Base-by-base conservation (phyloP, 2,797 vertebrate genomes). In the Pantherophis alleghaniensis region DNA sequence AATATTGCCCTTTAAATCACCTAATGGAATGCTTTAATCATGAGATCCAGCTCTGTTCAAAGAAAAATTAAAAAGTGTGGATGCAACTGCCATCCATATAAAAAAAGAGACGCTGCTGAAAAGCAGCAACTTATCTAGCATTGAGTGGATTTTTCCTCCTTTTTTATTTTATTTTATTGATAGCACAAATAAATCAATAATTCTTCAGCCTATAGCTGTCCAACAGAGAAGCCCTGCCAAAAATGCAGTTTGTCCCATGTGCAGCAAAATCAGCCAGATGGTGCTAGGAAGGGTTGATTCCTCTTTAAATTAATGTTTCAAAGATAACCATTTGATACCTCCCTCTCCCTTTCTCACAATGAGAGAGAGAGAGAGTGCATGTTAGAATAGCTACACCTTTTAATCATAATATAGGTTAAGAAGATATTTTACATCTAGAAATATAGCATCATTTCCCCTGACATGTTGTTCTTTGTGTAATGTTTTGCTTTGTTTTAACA, bases 271-370 rank as follows among this genome's bases (percentile, higher is more conserved):
- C 28, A 79, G 90, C 42, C 89, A 91, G 92, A 90, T 91, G 63
- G 61, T 88, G 28, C 63, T n/a, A n/a, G 56, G 53, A 47, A 88
- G 42, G 42, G 63, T 26, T 87, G n/a, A 87, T 91, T 91, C 87
- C 89, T 26, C 55, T 86, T 90, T 93, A 57, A 37, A 90, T 90
- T 87, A 93, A 91, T 37, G 90, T 91, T 93, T 91, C 61, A 74
- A 60, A 87, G 83, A 69, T 69, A 69, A 47, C n/a, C 53, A 55
- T 90, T 69, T 90, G 53, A 93, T 69, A 90, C 16, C 12, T 22
- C 37, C 11, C 42, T 47, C 22, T 83, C 37, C 37, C 74, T 79
- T 20, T 74, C n/a, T 42, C 74, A 83, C 74, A 79, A 20, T 37
- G 57, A 57, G 56, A 5, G 56, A 5, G 56, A 5, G 14, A 14